Evolutionary conservation across 2,888 invertebrate species (phyloP), one percentile per base, ranked within the genome.

Genomic region (Crossocerus cetratus): DNA sequence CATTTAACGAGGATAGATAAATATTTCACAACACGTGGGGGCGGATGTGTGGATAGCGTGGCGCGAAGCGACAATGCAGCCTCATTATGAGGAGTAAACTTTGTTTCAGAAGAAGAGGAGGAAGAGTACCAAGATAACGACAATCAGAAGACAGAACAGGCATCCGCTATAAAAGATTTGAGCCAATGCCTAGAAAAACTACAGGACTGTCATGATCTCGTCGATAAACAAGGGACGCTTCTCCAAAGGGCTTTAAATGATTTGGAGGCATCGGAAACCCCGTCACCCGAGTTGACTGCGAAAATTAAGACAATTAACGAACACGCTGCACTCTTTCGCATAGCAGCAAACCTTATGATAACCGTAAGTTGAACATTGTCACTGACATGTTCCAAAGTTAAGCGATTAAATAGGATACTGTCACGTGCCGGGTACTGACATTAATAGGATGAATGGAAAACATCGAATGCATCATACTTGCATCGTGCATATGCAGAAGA

Each of bases 311-410:
- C 97, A 83, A 96, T 98, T 69, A 96, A 96, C 72, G 99, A 99
- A 90, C 92, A 98, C 74, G 98, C 98, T 3, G 97, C 98, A 14
- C 93, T 98, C n/a, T 98, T 99, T 91, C 93, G 98, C 85, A 97
- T 98, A 90, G 97, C 98, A 20, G 97, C 98, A 77, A 98, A 96
- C 91, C 97, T 98, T 65, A 98, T 99, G 98, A 96, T 99, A 87
- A 98, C 97, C 91, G 98, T 96, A 91, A 93, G 93, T 92, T 74
- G 59, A 64, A 70, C 16, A 49, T 49, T 49, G n/a, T 16, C 18
- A 21, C 23, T 16, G 14, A 22, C 56, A 20, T 22, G 20, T 16
- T 56, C 23, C 14, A 43, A 49, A 49, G n/a, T 49, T 5, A 16
- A 49, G 13, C 14, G 14, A 49, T 49, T 49, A 49, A 49, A 49